Conservation (phyloP, 2,888 invertebrate genomes). For the Aspidiotus rigidus region DNA sequence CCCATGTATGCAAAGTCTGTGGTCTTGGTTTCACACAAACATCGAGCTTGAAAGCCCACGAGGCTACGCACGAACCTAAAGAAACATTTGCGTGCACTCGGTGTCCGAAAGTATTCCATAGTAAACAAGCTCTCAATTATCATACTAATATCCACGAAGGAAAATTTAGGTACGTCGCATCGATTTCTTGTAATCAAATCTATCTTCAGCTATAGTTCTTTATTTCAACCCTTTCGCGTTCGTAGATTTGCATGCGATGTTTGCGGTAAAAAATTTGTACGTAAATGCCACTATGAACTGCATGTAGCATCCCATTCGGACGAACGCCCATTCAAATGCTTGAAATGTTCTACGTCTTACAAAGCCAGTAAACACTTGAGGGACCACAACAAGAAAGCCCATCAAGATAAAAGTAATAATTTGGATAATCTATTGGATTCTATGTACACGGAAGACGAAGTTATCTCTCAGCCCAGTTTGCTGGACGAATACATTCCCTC, state of each 20-base stretch:
- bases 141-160: conserved; percentile 37
- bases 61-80: conserved; percentile 35
- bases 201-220: too few species aligned
- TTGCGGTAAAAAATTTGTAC: conserved; percentile 44
- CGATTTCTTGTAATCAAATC: neutral
- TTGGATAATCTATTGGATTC: conserved; percentile 21
- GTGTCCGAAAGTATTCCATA: conserved; percentile 37
- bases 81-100: conserved; percentile 34
- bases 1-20: conserved; percentile 35
- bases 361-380: conserved; percentile 27
- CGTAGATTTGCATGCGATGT: conserved; percentile 42
- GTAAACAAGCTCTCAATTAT: conserved; percentile 37
- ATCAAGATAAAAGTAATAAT: conserved; percentile 19
- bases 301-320: conserved; percentile 39
- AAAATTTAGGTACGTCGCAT: conserved; percentile 11
- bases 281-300: conserved; percentile 45
- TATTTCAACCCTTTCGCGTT: neutral
- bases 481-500: conserved; percentile 23
- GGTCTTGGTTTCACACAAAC: conserved; percentile 36
- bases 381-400: conserved; percentile 17
- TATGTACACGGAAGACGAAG: conserved; percentile 16
- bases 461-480: conserved; percentile 12
- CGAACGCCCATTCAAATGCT: conserved; percentile 24
- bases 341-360: conserved; percentile 20
- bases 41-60: conserved; percentile 36